Conservation (phyloP, 2,797 vertebrate genomes). For the Parauchenoglanis ngamensis region DNA sequence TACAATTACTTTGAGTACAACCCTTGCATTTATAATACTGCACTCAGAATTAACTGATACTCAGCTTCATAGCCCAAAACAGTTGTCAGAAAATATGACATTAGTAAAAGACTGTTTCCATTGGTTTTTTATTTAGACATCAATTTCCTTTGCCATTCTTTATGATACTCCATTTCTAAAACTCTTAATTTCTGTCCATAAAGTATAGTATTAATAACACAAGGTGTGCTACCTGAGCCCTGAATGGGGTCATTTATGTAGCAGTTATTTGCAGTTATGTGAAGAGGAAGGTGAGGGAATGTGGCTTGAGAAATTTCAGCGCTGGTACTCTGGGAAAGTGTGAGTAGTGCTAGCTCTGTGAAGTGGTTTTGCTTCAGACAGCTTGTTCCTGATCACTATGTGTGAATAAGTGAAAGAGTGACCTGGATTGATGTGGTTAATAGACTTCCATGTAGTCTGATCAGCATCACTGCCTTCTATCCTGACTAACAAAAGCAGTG, state of each 20-base stretch:
- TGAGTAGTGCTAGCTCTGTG: neutral
- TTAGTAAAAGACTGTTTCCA: neutral
- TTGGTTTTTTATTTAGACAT: neutral
- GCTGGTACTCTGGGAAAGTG: neutral
- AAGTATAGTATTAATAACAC: neutral
- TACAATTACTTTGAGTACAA: neutral
- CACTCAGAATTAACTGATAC: neutral
- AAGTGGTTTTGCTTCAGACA: slow-evolving; percentile 2
- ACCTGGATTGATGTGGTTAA: neutral
- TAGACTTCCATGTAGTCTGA: neutral
- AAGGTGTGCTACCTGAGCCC: neutral
- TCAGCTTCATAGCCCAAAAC: neutral
- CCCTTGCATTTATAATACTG: neutral
- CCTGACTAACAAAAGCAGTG: neutral
- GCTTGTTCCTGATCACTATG: neutral
- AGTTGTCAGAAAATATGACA: neutral
- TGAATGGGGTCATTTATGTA: neutral
- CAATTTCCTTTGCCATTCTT: slow-evolving; percentile 18
- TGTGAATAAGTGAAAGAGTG: neutral
- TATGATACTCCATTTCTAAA: neutral
- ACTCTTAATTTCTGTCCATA: neutral
- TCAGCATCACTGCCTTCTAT: neutral
- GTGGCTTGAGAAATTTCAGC: neutral
- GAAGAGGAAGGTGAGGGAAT: slow-evolving; percentile 8
- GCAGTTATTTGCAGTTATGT: neutral